These are phyloP conservation scores for Aspidoscelis tigris DNA, from an alignment of 2,113 vertebrate genomes.

Conservation along the genomic window DNA sequence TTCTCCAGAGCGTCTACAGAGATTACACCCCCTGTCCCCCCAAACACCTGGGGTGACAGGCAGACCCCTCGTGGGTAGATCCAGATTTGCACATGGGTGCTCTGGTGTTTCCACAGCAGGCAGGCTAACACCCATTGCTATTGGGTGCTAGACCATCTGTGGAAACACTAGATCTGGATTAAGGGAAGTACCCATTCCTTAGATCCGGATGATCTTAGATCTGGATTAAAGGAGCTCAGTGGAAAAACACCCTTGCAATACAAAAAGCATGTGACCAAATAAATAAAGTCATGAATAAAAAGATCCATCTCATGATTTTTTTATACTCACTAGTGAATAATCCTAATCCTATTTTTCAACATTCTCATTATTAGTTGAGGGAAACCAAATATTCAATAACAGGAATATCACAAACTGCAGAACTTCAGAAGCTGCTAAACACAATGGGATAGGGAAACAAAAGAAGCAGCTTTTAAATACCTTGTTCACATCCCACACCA, in stretches of 20 bases:
- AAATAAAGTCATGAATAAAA: slow-evolving; percentile 47
- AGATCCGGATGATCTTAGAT: no score
- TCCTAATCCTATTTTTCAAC: slow-evolving; percentile 55
- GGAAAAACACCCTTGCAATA: slow-evolving; percentile 15
- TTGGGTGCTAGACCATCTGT: no score
- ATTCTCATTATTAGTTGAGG: slow-evolving; percentile 42
- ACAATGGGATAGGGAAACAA: slow-evolving; percentile 52
- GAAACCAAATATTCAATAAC: slow-evolving; percentile 61
- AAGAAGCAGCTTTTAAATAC: slow-evolving; percentile 43
- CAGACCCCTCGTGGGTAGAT: no score
- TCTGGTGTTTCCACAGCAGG: no score
- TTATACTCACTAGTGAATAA: slow-evolving; percentile 32
- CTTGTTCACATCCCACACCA: slow-evolving; percentile 37
- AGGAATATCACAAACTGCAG: slow-evolving; percentile 52
- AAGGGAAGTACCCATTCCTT: no score
- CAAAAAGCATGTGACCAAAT: slow-evolving; percentile 49
- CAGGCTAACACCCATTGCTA: no score
- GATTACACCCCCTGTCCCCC: no score
- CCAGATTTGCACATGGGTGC: no score
- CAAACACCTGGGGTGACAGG: no score
- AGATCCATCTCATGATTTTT: slow-evolving; percentile 36
- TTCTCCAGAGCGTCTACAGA: no score
- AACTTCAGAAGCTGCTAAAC: background rate
- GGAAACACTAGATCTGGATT: no score
- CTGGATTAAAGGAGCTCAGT: no score